phyloP scores from a whole-genome alignment of 2,888 invertebrate genomes.

The Drosophila pseudotakahashii region DNA sequence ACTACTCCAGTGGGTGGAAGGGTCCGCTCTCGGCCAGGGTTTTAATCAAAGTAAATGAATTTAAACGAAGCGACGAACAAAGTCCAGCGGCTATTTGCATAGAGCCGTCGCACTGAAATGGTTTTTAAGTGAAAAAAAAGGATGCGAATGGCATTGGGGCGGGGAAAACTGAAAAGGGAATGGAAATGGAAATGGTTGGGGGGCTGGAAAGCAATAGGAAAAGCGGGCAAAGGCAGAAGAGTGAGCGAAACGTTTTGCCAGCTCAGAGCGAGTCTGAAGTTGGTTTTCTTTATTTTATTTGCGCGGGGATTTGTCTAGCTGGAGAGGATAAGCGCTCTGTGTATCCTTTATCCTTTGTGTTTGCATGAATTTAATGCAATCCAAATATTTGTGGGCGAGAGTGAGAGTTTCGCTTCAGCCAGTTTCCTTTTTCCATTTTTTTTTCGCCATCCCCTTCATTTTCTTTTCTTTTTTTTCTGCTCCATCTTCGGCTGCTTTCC shows the following conservation, averaged over 20 bases:
- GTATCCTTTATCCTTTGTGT: constrained; percentile 77
- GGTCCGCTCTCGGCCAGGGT: constrained; percentile 50
- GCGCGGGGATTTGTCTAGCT: constrained; percentile 76
- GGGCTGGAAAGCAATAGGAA: too few relatives aligned
- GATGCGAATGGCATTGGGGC: constrained; percentile 48
- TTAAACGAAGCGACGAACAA: constrained; percentile 74
- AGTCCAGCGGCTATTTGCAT: constrained; percentile 76
- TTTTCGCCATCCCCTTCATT: neutral
- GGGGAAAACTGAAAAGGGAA: constrained; percentile 6
- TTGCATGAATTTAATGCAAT: constrained; percentile 80
- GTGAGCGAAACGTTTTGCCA: constrained; percentile 23
- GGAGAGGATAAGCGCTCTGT: constrained; percentile 76
- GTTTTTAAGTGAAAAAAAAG: constrained; percentile 73
- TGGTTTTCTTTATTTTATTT: constrained; percentile 70
- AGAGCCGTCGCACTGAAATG: constrained; percentile 67
- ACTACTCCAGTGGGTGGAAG: constrained; percentile 28
- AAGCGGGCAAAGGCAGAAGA: constrained; percentile 17
- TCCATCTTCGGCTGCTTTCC: constrained; percentile 30
- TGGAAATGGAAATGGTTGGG: constrained; percentile 16
- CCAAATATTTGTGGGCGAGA: constrained; percentile 74
- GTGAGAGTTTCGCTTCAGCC: constrained; percentile 38
- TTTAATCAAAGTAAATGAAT: constrained; percentile 79
- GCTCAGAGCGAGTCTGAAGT: constrained; percentile 20
- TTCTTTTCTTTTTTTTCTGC: constrained; percentile 3
- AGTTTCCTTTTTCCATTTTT: constrained; percentile 1